These are phyloP conservation scores for Dicranocentrus wangi DNA, from an alignment of 2,888 invertebrate genomes.

Conservation along the genomic window DNA sequence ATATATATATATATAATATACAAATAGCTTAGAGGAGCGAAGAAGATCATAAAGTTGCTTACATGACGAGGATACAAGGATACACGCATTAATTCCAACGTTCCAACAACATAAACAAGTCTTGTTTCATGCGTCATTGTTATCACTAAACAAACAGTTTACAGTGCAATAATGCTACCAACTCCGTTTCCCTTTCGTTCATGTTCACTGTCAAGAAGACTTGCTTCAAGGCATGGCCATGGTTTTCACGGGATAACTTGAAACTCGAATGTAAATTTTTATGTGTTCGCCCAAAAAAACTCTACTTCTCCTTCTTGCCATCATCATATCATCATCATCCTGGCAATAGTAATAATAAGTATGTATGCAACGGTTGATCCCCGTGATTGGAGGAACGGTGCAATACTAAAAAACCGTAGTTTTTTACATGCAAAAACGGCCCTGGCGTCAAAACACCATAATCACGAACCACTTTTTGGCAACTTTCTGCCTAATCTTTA, in stretches of 20 bases:
- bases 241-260: neutral
- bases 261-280: neutral
- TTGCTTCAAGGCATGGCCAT: too few relatives aligned
- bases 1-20: too few relatives aligned
- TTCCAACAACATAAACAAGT: conserved; percentile 47
- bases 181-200: conserved; percentile 16
- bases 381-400: too few relatives aligned
- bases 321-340: neutral
- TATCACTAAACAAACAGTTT: conserved; percentile 63
- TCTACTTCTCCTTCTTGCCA: too few relatives aligned
- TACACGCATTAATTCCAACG: conserved; percentile 51
- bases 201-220: neutral
- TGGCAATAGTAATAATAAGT: too few relatives aligned
- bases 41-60: conserved; percentile 51
- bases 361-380: too few relatives aligned
- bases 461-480: conserved; percentile 14
- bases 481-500: conserved; percentile 14
- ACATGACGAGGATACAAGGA: conserved; percentile 41
- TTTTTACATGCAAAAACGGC: neutral
- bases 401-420: neutral
- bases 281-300: too few relatives aligned
- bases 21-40: conserved; percentile 16
- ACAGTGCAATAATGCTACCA: conserved; percentile 63
- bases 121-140: conserved; percentile 55
- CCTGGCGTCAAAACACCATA: conserved; percentile 10